Percentiles rank a stretch among this genome's conserved stretches.
These are phyloP conservation scores for Myodes glareolus DNA, from an alignment of 2,113 vertebrate genomes.

Conservation along the genomic window DNA sequence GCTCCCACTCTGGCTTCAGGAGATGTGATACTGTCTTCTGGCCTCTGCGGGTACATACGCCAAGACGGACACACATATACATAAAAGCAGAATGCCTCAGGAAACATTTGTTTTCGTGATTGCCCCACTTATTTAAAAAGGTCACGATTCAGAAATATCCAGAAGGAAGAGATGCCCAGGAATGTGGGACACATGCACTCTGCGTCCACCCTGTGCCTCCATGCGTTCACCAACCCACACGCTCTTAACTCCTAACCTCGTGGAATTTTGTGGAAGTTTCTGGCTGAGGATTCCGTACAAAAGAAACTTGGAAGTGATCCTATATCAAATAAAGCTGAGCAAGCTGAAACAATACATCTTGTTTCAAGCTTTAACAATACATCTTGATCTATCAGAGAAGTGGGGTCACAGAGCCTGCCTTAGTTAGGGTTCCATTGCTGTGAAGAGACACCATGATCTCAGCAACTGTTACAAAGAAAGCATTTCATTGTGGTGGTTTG, in stretches of 20 bases:
- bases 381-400: neutral
- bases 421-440: too few relatives aligned
- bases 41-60: neutral
- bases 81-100: neutral
- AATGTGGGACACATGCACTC: too few relatives aligned
- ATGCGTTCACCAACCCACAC: neutral
- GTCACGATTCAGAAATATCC: neutral
- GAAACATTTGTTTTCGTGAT: neutral
- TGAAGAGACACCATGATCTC: too few relatives aligned
- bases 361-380: neutral
- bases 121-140: neutral
- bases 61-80: neutral
- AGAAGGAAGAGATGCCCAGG: neutral
- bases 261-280: neutral
- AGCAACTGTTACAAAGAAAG: too few relatives aligned
- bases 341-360: neutral
- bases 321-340: neutral
- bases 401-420: neutral
- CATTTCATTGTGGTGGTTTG: too few relatives aligned
- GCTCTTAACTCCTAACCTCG: neutral
- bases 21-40: neutral
- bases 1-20: neutral
- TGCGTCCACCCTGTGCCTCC: neutral
- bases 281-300: neutral
- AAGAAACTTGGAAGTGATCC: neutral